Percentiles rank a stretch among this genome's conserved stretches.
phyloP scores from a whole-genome alignment of 2,888 invertebrate species.

The Lasiommata megera region DNA sequence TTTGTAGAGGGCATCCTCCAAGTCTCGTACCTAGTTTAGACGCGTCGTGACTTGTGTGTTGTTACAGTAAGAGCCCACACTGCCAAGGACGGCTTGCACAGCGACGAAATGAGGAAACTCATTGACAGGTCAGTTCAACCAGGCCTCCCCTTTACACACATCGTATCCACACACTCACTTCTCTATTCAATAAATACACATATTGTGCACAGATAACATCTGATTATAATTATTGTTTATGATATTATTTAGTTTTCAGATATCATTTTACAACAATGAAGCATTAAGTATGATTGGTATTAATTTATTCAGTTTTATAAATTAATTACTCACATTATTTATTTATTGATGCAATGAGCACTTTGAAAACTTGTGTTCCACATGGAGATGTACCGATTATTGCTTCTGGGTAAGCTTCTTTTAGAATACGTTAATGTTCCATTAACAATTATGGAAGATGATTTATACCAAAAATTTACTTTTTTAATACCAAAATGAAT shows the following conservation, averaged over 20 bases:
- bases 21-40: slow-evolving; percentile 73
- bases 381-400: slow-evolving; percentile 3
- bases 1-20: slow-evolving; percentile 58
- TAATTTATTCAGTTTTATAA: background rate
- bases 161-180: background rate
- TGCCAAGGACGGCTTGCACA: slow-evolving; percentile 95
- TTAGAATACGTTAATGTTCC: too few relatives aligned
- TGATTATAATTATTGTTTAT: background rate
- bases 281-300: background rate
- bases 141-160: slow-evolving; percentile 38
- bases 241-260: slow-evolving; percentile 4
- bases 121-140: slow-evolving; percentile 94
- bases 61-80: slow-evolving; percentile 85
- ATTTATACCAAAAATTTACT: too few relatives aligned
- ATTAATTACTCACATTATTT: slow-evolving; percentile 7
- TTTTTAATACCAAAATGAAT: too few relatives aligned
- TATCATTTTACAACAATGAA: slow-evolving; percentile 2
- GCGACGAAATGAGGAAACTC: slow-evolving; percentile 98
- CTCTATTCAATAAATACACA: background rate
- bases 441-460: too few relatives aligned
- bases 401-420: too few relatives aligned
- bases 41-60: slow-evolving; percentile 78
- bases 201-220: slow-evolving; percentile 5
- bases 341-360: background rate
- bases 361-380: background rate